Base-by-base conservation (phyloP, 2,113 vertebrate genomes). In the Amblyopsis rosae region DNA sequence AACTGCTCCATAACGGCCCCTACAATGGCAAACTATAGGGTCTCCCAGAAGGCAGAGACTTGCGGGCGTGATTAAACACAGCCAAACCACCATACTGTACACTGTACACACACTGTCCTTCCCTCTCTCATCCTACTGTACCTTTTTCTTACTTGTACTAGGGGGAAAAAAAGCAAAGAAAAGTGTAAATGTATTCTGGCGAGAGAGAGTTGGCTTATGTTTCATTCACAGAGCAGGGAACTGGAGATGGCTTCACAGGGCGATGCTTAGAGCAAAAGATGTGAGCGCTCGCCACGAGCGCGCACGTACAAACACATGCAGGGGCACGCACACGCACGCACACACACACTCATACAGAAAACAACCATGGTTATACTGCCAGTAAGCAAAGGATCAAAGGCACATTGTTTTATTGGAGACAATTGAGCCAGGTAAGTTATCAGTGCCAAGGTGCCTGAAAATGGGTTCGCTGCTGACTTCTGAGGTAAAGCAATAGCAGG, bases 371-470 rank as follows among this genome's bases (percentile, higher is more conserved):
- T 6, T 63, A 59, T 19, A 67, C 53, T 1, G 17, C 47, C 58
- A 60, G 47, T 56, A 61, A 73, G 73, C 62, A 78, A 77, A 77
- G 78, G 85, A 88, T 86, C 79, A 88, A 88, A 88, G 80, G 76
- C 26, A 55, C 15, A 62, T 60, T 47, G 71, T 82, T 81, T 87
- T 82, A 87, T 86, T 83, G 77, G 62, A 59, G 67, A 69, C 69
- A 56, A 69, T 0, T 61, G 69, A 50, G 54, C 49, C 0, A 69
- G 15, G 58, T 64, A 55, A 71, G 65, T 12, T 61, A 49, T 70
- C 69, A 67, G 33, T 62, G 60, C 59, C 56, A 11, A 64, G n/a
- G 51, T 5, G 11, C 9, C 57, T 48, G 16, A 59, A 65, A 74
- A 57, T 46, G 32, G 9, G 65, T 70, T 79, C 72, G 71, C 16